phyloP scores from a whole-genome alignment of 2,113 vertebrate species.

The Chlamydotis undulata region DNA sequence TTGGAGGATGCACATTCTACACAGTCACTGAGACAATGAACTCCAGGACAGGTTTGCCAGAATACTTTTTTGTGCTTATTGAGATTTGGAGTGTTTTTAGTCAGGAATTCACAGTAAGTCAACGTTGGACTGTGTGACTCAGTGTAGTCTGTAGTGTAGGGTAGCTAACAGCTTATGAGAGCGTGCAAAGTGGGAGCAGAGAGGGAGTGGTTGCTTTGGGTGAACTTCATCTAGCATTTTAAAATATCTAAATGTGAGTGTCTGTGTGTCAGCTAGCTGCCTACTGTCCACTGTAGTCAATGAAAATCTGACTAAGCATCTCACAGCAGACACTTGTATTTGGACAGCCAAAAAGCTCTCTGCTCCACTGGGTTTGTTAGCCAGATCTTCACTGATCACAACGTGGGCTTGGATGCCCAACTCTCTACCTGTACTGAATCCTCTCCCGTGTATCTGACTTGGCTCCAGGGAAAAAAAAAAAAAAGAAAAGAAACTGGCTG shows the following conservation, averaged over 20 bases:
- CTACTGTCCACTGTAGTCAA: not conserved
- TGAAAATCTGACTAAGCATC: not conserved
- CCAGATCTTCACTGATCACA: not conserved
- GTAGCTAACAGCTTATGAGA: conserved; percentile 41
- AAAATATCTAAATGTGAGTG: not conserved
- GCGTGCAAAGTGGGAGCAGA: not conserved
- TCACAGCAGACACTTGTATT: not conserved
- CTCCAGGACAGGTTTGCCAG: not conserved
- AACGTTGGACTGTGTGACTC: not conserved
- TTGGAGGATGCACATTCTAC: not conserved
- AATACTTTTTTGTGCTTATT: not conserved
- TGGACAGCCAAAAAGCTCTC: not conserved
- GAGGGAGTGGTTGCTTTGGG: conserved; percentile 4
- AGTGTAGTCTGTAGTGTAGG: not conserved
- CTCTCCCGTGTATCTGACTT: not conserved
- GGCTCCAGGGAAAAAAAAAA: too few relatives aligned
- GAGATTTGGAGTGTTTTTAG: not conserved
- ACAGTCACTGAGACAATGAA: not conserved
- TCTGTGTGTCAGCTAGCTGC: not conserved
- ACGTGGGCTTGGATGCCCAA: not conserved
- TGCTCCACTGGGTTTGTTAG: not conserved
- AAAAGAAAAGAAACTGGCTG: not conserved
- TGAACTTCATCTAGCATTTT: conserved; percentile 28
- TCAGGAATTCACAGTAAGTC: conserved; percentile 8
- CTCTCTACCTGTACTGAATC: not conserved